phyloP scores from a whole-genome alignment of 2,888 invertebrate genomes.

The Mythimna albipuncta region DNA sequence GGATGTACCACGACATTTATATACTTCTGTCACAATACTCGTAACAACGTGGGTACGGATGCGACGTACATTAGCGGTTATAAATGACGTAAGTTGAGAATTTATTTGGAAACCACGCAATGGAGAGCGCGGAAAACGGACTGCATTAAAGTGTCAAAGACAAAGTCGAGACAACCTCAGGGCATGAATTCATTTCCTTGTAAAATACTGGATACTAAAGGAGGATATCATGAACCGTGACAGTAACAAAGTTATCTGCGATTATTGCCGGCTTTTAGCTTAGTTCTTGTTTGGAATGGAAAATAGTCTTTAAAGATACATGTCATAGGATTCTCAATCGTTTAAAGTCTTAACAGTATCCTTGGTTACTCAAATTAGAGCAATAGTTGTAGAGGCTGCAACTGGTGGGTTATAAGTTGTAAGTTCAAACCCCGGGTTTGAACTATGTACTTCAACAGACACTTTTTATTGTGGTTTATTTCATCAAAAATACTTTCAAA shows the following conservation, averaged over 20 bases:
- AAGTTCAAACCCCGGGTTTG: too few relatives aligned
- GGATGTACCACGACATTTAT: conserved; percentile 50
- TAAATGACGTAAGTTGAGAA: conserved; percentile 63
- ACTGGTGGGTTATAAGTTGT: too few relatives aligned
- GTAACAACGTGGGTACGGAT: conserved; percentile 64
- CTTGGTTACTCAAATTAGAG: neutral
- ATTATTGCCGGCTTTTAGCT: conserved; percentile 7
- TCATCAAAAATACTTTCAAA: too few relatives aligned
- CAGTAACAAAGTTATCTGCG: conserved; percentile 10
- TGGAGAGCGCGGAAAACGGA: conserved; percentile 45
- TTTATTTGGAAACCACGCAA: conserved; percentile 62
- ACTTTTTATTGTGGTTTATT: too few relatives aligned
- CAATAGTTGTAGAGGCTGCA: too few relatives aligned
- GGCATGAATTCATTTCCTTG: conserved; percentile 53
- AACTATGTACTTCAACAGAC: too few relatives aligned
- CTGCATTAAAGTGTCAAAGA: conserved; percentile 63
- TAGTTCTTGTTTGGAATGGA: neutral
- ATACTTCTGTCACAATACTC: conserved; percentile 55
- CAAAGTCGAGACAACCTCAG: conserved; percentile 49
- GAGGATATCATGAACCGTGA: conserved; percentile 6
- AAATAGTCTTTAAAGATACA: neutral
- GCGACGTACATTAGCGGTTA: conserved; percentile 64
- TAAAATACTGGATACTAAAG: conserved; percentile 17
- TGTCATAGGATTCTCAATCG: neutral
- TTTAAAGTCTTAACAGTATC: neutral